Percentiles rank a stretch among this genome's conserved stretches.
These are phyloP conservation scores for Ctenopoma kingsleyae DNA, from an alignment of 2,797 vertebrate species.

Conservation along the genomic window DNA sequence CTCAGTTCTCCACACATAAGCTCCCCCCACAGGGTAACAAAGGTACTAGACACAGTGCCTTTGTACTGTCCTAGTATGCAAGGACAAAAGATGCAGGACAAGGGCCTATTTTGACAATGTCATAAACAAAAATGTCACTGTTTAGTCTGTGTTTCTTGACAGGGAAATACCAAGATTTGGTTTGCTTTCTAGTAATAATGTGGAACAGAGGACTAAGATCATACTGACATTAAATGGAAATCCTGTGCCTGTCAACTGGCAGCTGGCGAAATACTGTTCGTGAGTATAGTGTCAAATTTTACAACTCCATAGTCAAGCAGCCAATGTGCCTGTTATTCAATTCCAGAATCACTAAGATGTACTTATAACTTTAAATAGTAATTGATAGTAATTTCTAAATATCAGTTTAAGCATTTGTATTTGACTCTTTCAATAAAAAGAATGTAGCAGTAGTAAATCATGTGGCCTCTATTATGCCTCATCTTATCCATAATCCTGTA, in stretches of 20 bases:
- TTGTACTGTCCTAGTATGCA: conserved; percentile 14
- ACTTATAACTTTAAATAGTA: neutral
- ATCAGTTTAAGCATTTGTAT: conserved; percentile 15
- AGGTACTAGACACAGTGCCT: conserved; percentile 51
- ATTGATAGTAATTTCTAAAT: conserved; percentile 12
- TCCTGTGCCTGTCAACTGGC: conserved; percentile 1
- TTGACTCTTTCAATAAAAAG: conserved; percentile 4
- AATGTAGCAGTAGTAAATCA: conserved; percentile 19
- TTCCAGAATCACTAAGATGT: conserved; percentile 16
- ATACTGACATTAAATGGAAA: conserved; percentile 1
- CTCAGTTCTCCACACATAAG: conserved; percentile 69
- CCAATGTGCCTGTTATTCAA: conserved; percentile 2
- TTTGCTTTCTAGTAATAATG: conserved; percentile 1
- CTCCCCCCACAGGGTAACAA: conserved; percentile 80
- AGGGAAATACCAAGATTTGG: neutral
- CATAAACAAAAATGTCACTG: conserved; percentile 8
- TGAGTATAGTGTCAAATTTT: conserved; percentile 9
- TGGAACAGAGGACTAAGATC: neutral
- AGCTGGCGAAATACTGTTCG: conserved; percentile 15
- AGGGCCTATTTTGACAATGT: conserved; percentile 1
- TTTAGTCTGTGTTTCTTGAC: conserved; percentile 4
- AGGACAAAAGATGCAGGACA: conserved; percentile 55
- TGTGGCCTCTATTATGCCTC: conserved; percentile 30
- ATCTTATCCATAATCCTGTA: conserved; percentile 46
- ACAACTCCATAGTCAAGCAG: conserved; percentile 10